Evolutionary conservation across 2,113 vertebrate species (phyloP), one percentile per base, ranked within the genome.

Genomic region (Alethe diademata): DNA sequence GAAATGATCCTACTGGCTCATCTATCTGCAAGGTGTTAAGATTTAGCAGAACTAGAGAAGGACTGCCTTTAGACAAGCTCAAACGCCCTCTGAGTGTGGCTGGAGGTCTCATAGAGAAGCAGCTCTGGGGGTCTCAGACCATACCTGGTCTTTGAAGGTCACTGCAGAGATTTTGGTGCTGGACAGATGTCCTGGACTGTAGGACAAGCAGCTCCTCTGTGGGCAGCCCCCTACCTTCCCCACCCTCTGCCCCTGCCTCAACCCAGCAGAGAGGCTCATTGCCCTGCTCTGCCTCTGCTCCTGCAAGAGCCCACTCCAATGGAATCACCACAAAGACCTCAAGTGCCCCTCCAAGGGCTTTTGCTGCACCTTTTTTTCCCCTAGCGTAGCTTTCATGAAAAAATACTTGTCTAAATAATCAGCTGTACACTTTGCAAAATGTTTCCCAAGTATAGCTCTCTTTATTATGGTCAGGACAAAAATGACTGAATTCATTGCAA

Each of bases 161-260:
- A 12, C 25, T 72, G 36, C 38, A 51, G 25, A 42, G 38, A 18
- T 82, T 74, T 85, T 74, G 33, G 29, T 54, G 31, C 42, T 62
- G 26, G 20, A 58, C 26, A 33, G 5, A 4, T 24, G 11, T 15
- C 17, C 28, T 5, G 7, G 17, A 15, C 17, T 8, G 2, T 2
- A 66, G 23, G 11, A 6, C 0, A 1, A 45, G 45, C 22, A 78
- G n/a, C 17, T 69, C 10, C 58, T 57, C 22, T 47, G 9, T 31
- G 31, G 45, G 40, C 9, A 43, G 40, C 9, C 12, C 31, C 9
- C 25, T 22, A 2, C 50, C 5, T 65, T 45, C 18, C 29, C 10
- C 1, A 0, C 72, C 50, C 28, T 57, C 47, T 53, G 5, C 36
- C 22, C 14, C 60, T 73, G 38, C 22, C n/a, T 73, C 48, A 36